A percentile compares a stretch with the other conserved stretches of the same genome.
These are phyloP conservation scores for Gallinago media DNA, from an alignment of 2,113 vertebrate species.

Conservation along the genomic window DNA sequence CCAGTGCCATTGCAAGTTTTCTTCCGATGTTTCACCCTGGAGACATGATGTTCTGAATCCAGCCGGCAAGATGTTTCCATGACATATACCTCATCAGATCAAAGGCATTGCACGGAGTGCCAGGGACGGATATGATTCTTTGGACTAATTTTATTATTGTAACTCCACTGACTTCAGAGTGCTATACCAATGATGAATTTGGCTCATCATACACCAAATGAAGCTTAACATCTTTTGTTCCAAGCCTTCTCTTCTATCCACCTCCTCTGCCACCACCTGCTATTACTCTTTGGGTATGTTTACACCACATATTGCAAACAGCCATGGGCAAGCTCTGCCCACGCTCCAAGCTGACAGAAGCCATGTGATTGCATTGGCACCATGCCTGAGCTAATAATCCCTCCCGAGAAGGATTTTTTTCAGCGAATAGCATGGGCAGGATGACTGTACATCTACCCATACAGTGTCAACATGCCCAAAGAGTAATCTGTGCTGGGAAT, in stretches of 20 bases:
- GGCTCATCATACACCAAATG: slow-evolving; percentile 51
- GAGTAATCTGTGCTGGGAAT: slow-evolving; percentile 24
- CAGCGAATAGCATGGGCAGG: not conserved
- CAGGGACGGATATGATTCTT: slow-evolving; percentile 9
- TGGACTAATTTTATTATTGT: slow-evolving; percentile 52
- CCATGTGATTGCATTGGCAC: slow-evolving; percentile 55
- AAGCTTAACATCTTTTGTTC: slow-evolving; percentile 67
- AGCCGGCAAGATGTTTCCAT: slow-evolving; percentile 29
- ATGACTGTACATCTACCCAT: slow-evolving; percentile 22
- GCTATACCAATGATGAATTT: slow-evolving; percentile 46
- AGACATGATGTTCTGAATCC: not conserved
- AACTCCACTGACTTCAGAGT: slow-evolving; percentile 48
- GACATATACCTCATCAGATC: slow-evolving; percentile 39
- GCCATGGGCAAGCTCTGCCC: slow-evolving; percentile 64
- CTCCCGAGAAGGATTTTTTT: slow-evolving; percentile 24
- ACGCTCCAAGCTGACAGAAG: slow-evolving; percentile 58
- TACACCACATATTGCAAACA: slow-evolving; percentile 67
- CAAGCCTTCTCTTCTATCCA: slow-evolving; percentile 36
- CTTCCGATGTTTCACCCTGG: not conserved
- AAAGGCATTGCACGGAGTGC: slow-evolving; percentile 8
- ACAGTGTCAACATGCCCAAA: slow-evolving; percentile 14
- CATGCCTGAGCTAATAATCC: slow-evolving; percentile 57
- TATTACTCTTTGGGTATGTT: slow-evolving; percentile 65
- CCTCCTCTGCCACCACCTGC: slow-evolving; percentile 66
- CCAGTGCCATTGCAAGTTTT: not conserved